A percentile compares a stretch with the other conserved stretches of the same genome.
phyloP scores from a whole-genome alignment of 2,888 invertebrate genomes.

The Pseudanteris insignis region DNA sequence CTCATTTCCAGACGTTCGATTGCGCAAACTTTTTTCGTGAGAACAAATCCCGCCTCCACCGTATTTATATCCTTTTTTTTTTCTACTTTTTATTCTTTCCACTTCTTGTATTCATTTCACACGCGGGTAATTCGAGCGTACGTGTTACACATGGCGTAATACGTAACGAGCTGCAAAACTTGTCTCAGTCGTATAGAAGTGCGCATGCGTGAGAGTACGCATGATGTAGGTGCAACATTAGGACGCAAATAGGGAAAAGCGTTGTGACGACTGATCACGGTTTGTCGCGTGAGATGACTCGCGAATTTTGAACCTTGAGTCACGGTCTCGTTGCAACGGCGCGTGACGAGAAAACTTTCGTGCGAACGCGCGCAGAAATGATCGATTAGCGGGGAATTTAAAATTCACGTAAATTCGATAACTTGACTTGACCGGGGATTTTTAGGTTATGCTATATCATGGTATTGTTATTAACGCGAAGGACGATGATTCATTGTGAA shows the following conservation, averaged over 20 bases:
- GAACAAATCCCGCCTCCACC: slow-evolving; percentile 15
- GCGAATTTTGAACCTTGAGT: slow-evolving; percentile 23
- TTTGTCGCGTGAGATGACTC: slow-evolving; percentile 29
- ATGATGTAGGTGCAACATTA: slow-evolving; percentile 22
- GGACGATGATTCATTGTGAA: no score
- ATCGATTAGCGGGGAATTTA: no score
- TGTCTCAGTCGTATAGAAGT: slow-evolving; percentile 25
- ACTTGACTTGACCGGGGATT: no score
- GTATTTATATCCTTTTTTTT: no score
- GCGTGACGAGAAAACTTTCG: slow-evolving; percentile 20
- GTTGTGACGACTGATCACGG: slow-evolving; percentile 14
- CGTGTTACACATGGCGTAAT: slow-evolving; percentile 43
- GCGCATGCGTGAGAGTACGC: slow-evolving; percentile 24
- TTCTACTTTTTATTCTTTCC: slow-evolving; percentile 13
- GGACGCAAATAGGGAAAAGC: slow-evolving; percentile 26
- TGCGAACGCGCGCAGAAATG: no score
- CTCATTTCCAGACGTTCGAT: no score
- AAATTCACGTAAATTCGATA: no score
- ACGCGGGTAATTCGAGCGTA: slow-evolving; percentile 41
- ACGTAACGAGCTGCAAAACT: slow-evolving; percentile 44
- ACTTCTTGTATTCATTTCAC: slow-evolving; percentile 31
- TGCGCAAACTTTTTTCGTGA: slow-evolving; percentile 3
- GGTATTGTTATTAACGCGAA: no score
- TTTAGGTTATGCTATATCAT: no score
- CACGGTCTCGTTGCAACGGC: slow-evolving; percentile 12